A percentile compares a stretch with the other conserved stretches of the same genome.
phyloP scores from a whole-genome alignment of 2,113 vertebrate species.

The Nannospalax galili region DNA sequence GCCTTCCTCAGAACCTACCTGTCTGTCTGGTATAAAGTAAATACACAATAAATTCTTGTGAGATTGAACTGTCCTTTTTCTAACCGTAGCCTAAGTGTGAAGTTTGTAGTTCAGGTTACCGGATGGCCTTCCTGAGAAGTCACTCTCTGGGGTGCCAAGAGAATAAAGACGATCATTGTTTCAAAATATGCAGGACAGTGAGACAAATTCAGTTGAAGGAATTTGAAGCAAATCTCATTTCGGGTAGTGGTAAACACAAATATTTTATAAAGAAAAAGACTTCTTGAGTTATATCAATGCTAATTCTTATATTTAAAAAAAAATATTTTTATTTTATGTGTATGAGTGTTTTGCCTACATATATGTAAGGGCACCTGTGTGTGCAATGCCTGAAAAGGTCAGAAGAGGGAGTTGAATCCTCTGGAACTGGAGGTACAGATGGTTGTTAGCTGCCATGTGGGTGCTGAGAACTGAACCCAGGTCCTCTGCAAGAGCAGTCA shows the following conservation, averaged over 20 bases:
- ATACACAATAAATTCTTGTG: not conserved
- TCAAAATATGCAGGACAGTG: not conserved
- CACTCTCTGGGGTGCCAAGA: not conserved
- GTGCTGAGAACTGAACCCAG: no score
- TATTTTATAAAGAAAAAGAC: slow-evolving; percentile 3
- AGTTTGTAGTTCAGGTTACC: not conserved
- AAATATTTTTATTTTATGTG: no score
- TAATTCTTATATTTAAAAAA: not conserved
- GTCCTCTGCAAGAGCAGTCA: no score
- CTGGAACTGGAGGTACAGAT: no score
- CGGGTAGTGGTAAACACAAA: not conserved
- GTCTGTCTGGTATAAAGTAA: not conserved
- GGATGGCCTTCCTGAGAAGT: not conserved
- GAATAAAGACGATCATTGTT: not conserved
- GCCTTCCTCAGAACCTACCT: not conserved
- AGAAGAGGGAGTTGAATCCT: no score
- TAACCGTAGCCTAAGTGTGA: not conserved
- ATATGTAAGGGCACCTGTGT: no score
- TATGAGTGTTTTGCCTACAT: no score
- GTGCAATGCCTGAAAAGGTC: no score
- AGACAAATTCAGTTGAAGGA: not conserved
- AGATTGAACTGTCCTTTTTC: not conserved
- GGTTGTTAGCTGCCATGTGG: no score
- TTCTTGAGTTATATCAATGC: not conserved
- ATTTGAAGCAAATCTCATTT: slow-evolving; percentile 1